These are phyloP conservation scores for Acanthococcus lagerstroemiae DNA, from an alignment of 2,888 invertebrate genomes.

Conservation along the genomic window DNA sequence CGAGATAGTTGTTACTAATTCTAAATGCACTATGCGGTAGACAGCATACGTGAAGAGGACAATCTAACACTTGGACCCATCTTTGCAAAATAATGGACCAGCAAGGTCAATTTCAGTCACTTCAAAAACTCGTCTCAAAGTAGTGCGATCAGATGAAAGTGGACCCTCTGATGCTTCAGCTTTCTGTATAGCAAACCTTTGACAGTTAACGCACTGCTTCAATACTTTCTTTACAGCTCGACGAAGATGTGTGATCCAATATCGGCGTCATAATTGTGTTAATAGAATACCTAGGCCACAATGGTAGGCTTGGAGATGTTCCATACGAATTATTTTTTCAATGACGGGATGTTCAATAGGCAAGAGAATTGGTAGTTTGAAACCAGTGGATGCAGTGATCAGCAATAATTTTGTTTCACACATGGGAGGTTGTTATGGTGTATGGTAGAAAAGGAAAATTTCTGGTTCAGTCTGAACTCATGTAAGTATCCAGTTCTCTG, in stretches of 20 bases:
- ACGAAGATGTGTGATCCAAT: background rate
- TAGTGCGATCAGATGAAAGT: background rate
- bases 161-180: background rate
- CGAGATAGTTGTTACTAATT: background rate
- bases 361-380: background rate
- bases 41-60: background rate
- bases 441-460: background rate
- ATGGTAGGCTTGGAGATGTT: background rate
- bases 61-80: background rate
- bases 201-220: background rate
- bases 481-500: background rate
- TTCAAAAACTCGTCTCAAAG: background rate
- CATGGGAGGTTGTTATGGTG: background rate
- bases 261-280: background rate
- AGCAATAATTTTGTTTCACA: background rate
- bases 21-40: background rate
- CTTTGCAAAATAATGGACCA: background rate
- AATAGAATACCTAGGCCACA: background rate
- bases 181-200: background rate
- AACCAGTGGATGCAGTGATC: background rate
- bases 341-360: background rate
- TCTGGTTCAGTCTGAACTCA: background rate
- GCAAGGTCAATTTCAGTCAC: background rate
- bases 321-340: background rate
- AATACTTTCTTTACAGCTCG: background rate